Base-by-base conservation (phyloP, 2,113 vertebrate species). In the Riparia riparia region DNA sequence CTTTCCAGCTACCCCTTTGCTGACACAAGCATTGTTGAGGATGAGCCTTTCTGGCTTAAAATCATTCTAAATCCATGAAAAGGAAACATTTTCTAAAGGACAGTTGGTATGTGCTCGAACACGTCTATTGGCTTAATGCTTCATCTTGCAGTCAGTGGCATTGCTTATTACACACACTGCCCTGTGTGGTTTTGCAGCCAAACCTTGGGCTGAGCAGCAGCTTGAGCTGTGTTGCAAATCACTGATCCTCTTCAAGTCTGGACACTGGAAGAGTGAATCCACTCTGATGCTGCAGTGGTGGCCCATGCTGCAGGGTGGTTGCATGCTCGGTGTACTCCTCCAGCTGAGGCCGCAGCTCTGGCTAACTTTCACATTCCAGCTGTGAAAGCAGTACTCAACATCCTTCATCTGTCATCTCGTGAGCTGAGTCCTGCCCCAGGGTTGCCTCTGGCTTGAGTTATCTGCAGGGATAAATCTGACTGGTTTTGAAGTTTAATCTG, bases 241-340 rank as follows among this genome's bases (percentile, higher is more conserved):
- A 4, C 32, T 1, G 12, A 8, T 57, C 32, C 0, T 1, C 45
- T 12, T 44, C 14, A 1, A 1, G 31, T 22, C 20, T 22, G 65
- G 53, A 15, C 9, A 7, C 63, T 41, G 61, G 39, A 26, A 29
- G 41, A 2, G 5, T 24, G 83, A 51, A 58, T 14, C 71, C 4
- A 0, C 41, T 24, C 49, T 28, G 26, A 45, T 37, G 49, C 68
- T 34, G 45, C 3, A 12, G 60, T 51, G 25, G 56, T 73, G 73
- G 28, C 29, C 24, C 0, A 0, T 42, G 44, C n/a, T 65, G 72
- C 11, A 0, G 2, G 6, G 19, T 39, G 29, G 34, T 6, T 50
- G 44, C 26, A 24, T 0, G 0, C 34, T 50, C 1, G 3, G 20
- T 65, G 57, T 66, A 34, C 31, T 73, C 37, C 65, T 63, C 47